Evolutionary conservation across 2,113 vertebrate species (phyloP), one percentile per base, ranked within the genome.

Genomic region (Sinocyclocheilus anshuiensis): DNA sequence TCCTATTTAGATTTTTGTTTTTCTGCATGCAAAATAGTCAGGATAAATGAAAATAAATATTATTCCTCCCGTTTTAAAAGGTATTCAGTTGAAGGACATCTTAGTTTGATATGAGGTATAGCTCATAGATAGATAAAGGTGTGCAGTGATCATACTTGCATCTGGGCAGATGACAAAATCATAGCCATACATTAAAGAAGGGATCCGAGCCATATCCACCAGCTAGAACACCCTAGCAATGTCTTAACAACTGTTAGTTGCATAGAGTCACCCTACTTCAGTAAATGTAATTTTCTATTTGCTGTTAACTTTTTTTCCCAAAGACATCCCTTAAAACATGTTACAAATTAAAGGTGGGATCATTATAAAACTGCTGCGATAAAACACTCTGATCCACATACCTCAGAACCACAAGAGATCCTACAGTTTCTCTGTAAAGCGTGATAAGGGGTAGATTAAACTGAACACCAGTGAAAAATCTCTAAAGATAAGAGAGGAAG

Each of bases 361-460:
- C 61, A 26, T 67, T 48, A 65, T 63, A 65, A 45, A 65, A 20
- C n/a, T 6, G 39, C 57, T 6, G 5, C 0, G 22, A 45, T 55
- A 78, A 78, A 20, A 20, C 16, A 57, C 33, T 42, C 42, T 65
- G 4, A 26, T 7, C 50, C 80, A 71, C 39, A 86, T 81, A 61
- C 7, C 24, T 48, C 84, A n/a, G 65, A 81, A 81, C 59, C 39
- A 81, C 24, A 86, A 61, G 48, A 86, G 10, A 81, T 79, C 12
- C 42, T 39, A 86, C n/a, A 45, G 69, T 12, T 29, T 36, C 16
- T 36, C 45, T 11, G 33, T 77, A 39, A 53, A 20, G 48, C 12
- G 20, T 6, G 72, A 85, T 78, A 83, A 86, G 79, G 1, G 11
- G 11, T 15, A 83, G 83, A 88, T 88, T 72, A 86, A 26, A 86